These are phyloP conservation scores for Galago senegalensis DNA, from an alignment of 2,797 vertebrate genomes.

Conservation along the genomic window DNA sequence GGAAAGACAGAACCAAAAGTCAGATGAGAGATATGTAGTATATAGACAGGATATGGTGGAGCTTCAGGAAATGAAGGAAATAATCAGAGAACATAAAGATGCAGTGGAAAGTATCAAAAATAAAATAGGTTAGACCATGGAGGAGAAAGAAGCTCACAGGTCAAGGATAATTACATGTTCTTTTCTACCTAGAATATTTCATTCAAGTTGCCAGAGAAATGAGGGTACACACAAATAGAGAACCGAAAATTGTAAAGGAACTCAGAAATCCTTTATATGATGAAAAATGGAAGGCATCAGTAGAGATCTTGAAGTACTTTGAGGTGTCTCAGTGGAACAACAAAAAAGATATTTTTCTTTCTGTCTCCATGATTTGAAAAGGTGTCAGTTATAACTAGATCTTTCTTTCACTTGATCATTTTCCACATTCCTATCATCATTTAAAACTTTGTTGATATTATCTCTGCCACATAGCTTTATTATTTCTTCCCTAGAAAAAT, in stretches of 20 bases:
- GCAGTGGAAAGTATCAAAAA: no score
- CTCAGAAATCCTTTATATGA: not conserved
- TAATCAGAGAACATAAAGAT: no score
- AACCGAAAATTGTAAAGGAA: not conserved
- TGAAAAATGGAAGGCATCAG: not conserved
- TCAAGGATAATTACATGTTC: not conserved
- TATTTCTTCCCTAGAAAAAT: not conserved
- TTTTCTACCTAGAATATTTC: not conserved
- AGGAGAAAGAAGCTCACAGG: no score
- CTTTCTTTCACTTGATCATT: not conserved
- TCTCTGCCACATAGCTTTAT: not conserved
- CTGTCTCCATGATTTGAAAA: not conserved
- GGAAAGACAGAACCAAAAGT: no score
- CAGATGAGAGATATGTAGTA: no score
- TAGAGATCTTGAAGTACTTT: not conserved
- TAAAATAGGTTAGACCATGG: no score
- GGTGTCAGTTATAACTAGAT: not conserved
- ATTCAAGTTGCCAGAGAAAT: not conserved
- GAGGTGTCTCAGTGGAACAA: not conserved
- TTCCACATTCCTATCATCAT: not conserved
- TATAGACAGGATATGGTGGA: no score
- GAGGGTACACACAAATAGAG: not conserved
- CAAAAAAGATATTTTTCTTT: not conserved
- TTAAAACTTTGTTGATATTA: not conserved
- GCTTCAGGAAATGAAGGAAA: no score